These are phyloP conservation scores for Helleia helle DNA, from an alignment of 2,888 invertebrate species.

Conservation along the genomic window DNA sequence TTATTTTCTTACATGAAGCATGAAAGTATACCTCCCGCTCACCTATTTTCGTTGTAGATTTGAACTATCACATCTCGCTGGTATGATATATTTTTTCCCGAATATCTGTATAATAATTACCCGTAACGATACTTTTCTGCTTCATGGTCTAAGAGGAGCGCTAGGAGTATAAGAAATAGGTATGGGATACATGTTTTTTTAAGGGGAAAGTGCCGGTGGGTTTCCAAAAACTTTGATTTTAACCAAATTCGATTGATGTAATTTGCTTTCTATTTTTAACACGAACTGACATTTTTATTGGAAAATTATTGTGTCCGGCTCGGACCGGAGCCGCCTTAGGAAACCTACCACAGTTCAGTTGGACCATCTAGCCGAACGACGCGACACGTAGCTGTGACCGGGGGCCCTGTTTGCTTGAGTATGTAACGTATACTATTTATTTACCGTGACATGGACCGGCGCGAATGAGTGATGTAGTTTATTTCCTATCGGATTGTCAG, in stretches of 20 bases:
- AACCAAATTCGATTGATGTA: neutral
- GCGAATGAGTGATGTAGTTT: conserved; percentile 53
- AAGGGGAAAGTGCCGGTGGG: conserved; percentile 52
- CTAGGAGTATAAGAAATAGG: conserved; percentile 63
- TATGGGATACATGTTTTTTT: conserved; percentile 51
- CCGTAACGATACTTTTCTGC: conserved; percentile 69
- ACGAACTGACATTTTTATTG: conserved; percentile 7
- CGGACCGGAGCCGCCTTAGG: conserved; percentile 1
- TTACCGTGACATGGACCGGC: conserved; percentile 54
- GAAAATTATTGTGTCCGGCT: neutral
- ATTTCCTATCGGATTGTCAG: conserved; percentile 74
- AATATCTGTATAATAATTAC: conserved; percentile 59
- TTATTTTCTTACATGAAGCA: conserved; percentile 61
- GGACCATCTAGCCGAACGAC: conserved; percentile 21
- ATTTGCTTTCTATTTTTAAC: neutral
- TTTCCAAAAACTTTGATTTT: conserved; percentile 29
- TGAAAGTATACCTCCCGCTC: conserved; percentile 54
- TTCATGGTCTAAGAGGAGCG: conserved; percentile 66
- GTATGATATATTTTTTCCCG: conserved; percentile 48
- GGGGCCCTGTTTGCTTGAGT: conserved; percentile 57
- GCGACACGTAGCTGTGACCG: conserved; percentile 46
- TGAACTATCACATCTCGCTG: conserved; percentile 58
- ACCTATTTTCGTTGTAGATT: conserved; percentile 50
- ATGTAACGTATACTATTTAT: conserved; percentile 60
- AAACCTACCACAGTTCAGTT: conserved; percentile 1